Conservation (phyloP, 2,888 invertebrate genomes). For the Leucophenga maculata region DNA sequence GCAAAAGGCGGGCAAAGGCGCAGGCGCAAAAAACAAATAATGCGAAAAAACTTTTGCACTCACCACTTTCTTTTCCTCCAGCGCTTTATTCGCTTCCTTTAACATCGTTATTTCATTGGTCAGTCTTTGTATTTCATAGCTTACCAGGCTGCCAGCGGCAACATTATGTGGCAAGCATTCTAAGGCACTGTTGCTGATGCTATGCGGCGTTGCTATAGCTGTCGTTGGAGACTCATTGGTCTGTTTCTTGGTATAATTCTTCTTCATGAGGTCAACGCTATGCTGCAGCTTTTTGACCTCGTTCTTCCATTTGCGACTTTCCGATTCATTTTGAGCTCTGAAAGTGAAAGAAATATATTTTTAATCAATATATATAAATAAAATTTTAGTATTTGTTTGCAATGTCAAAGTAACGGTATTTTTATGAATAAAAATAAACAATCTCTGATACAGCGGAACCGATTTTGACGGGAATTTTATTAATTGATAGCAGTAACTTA, state of each 20-base stretch:
- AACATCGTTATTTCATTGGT: constrained; percentile 76
- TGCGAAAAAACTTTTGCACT: constrained; percentile 42
- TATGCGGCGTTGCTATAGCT: constrained; percentile 21
- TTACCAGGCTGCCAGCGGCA: constrained; percentile 56
- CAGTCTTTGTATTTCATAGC: constrained; percentile 71
- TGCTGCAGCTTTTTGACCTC: constrained; percentile 77
- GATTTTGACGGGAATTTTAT: too few relatives aligned
- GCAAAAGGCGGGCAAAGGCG: constrained; percentile 38
- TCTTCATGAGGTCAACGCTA: constrained; percentile 73
- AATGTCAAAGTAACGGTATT: too few relatives aligned
- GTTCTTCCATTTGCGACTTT: constrained; percentile 75
- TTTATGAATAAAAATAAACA: too few relatives aligned
- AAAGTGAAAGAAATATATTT: too few relatives aligned
- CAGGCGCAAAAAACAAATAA: constrained; percentile 8
- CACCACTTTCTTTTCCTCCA: constrained; percentile 80
- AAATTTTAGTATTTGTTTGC: not conserved
- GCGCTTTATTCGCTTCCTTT: constrained; percentile 77
- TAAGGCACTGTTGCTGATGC: not conserved
- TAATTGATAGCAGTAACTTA: too few relatives aligned
- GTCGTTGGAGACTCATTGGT: constrained; percentile 43
- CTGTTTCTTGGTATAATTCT: constrained; percentile 48
- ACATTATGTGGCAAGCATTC: constrained; percentile 46
- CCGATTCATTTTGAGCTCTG: constrained; percentile 76
- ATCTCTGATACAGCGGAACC: too few relatives aligned
- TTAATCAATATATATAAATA: too few relatives aligned